Evolutionary conservation across 2,113 vertebrate genomes (phyloP), one percentile per base, ranked within the genome.

Genomic region (Plectropomus leopardus): DNA sequence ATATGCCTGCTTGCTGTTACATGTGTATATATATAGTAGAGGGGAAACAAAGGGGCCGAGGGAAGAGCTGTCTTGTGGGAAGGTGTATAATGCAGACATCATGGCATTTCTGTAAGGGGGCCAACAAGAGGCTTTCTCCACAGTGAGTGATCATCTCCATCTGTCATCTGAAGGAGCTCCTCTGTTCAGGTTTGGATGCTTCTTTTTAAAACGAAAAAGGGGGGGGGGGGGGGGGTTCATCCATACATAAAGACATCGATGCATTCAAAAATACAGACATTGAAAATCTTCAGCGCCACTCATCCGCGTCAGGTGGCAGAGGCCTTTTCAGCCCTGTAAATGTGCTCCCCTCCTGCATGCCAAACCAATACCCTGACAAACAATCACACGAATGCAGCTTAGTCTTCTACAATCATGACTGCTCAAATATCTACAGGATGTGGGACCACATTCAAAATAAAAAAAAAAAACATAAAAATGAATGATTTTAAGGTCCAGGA

Each of bases 41-140:
- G 24, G 28, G 34, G 50, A 79, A 82, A 81, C 64, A 87, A 90
- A 76, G 36, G 65, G 72, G 21, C 54, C 80, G 57, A 67, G 36
- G 36, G 55, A 72, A 80, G 57, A 51, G 40, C 61, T 47, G 74
- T 76, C 54, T 81, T 64, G 44, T 61, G 68, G 15, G 45, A 82
- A 82, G 66, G 66, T 58, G 45, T 83, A 78, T 82, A 89, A 85
- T 85, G 63, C 72, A 86, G 83, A 79, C 84, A 88, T 88, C 69
- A 82, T 88, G 64, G 59, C 66, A 69, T 74, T 91, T 88, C 80
- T 90, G 78, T 80, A 77, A 28, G 50, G 24, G 8, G 32, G 83
- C 86, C 86, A 89, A 74, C 44, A 66, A n/a, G 36, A 86, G 85
- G 69, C 59, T 71, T 81, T 80, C 76, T 78, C 55, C 75, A 77